Conservation (phyloP, 2,888 invertebrate species). For the Lithophane ornitopus region DNA sequence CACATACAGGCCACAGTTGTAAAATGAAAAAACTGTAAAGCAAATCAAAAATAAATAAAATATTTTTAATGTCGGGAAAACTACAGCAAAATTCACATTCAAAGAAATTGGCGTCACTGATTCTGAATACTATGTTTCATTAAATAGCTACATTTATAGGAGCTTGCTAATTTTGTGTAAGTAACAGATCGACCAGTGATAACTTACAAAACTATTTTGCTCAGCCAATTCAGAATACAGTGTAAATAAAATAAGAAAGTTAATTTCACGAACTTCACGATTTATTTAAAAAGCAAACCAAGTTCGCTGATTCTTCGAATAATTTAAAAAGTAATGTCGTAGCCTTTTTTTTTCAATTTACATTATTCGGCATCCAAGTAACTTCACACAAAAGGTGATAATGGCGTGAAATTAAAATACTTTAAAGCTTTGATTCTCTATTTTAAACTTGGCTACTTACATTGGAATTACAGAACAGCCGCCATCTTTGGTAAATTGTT, state of each 20-base stretch:
- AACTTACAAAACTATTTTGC: neutral
- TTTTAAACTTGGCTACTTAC: slow-evolving; percentile 6
- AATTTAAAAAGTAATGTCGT: neutral
- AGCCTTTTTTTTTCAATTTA: neutral
- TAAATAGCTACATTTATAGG: neutral
- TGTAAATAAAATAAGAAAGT: neutral
- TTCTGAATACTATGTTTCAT: neutral
- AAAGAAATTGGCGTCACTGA: neutral
- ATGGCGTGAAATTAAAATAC: slow-evolving; percentile 47
- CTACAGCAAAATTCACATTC: neutral
- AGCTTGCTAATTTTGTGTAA: neutral
- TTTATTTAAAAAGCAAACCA: slow-evolving; percentile 7
- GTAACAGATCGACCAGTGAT: neutral
- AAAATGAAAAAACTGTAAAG: neutral
- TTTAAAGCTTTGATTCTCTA: slow-evolving; percentile 2
- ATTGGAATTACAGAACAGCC: slow-evolving; percentile 13
- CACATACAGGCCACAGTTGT: neutral
- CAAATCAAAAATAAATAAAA: neutral
- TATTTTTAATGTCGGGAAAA: neutral
- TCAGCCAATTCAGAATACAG: neutral
- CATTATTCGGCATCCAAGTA: slow-evolving; percentile 12
- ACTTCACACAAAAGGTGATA: slow-evolving; percentile 16
- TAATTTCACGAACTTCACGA: slow-evolving; percentile 21
- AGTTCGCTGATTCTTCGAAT: neutral
- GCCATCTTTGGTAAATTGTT: slow-evolving; percentile 25